phyloP scores from a whole-genome alignment of 2,888 invertebrate species.

The Panzeria rudis region DNA sequence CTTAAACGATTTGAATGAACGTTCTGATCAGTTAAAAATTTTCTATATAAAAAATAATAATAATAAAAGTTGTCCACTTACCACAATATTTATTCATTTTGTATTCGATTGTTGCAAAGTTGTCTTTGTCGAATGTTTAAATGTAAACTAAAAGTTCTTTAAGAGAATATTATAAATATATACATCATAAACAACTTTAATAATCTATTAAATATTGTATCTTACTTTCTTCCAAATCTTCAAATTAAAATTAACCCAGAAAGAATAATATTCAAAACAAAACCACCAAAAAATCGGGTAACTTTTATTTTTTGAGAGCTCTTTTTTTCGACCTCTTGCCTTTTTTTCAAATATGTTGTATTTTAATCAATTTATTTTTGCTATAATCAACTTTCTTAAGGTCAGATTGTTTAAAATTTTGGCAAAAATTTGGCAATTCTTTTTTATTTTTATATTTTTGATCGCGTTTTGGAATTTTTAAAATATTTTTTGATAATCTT shows the following conservation, averaged over 20 bases:
- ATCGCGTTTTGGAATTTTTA: slow-evolving; percentile 75
- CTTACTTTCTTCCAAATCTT: slow-evolving; percentile 25
- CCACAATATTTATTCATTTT: slow-evolving; percentile 53
- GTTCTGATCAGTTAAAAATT: not conserved
- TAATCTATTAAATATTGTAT: not conserved
- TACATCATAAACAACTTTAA: not conserved
- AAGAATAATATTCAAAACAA: slow-evolving; percentile 71
- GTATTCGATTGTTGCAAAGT: not conserved
- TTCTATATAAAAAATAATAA: not conserved
- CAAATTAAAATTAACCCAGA: slow-evolving; percentile 15
- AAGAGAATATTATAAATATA: slow-evolving; percentile 1
- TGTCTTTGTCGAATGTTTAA: not conserved
- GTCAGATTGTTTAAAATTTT: slow-evolving; percentile 65
- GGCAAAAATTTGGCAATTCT: slow-evolving; percentile 72
- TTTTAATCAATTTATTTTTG: slow-evolving; percentile 28
- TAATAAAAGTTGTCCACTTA: slow-evolving; percentile 28
- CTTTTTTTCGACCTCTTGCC: not conserved
- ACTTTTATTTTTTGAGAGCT: not conserved
- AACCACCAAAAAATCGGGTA: slow-evolving; percentile 71
- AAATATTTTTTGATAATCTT: slow-evolving; percentile 71
- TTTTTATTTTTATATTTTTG: slow-evolving; percentile 72
- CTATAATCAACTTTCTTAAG: slow-evolving; percentile 33
- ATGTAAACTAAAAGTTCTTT: not conserved
- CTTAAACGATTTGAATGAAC: not conserved
- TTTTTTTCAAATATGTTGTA: slow-evolving; percentile 7